A percentile compares a stretch with the other conserved stretches of the same genome.
Evolutionary conservation across 1,140 invertebrate species (phyloP).

Genomic region (Branchinecta lynchi): DNA sequence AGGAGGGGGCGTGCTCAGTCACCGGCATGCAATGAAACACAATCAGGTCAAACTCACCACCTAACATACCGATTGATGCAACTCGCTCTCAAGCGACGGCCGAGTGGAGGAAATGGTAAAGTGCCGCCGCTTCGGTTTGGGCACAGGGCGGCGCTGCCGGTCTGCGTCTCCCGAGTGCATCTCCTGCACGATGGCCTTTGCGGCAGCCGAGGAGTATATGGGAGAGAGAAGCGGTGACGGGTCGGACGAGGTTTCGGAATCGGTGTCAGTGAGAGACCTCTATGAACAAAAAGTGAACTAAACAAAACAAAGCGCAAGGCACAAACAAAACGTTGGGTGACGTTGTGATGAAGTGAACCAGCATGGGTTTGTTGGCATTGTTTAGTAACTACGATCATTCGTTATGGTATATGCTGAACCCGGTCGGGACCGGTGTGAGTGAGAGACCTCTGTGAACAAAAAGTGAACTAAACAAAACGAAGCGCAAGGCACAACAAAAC

Average conservation of each 20-base stretch:
- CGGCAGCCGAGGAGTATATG: conserved; percentile 67
- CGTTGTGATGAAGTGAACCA: too few relatives aligned
- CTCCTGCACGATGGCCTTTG: conserved; percentile 65
- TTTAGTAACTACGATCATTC: too few relatives aligned
- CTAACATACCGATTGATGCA: conserved; percentile 30
- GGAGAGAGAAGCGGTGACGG: conserved; percentile 39
- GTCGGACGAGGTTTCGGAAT: conserved; percentile 17
- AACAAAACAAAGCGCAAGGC: conserved; percentile 13
- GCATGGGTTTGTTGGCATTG: too few relatives aligned
- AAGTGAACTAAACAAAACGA: too few relatives aligned
- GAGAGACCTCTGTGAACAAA: too few relatives aligned
- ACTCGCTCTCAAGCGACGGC: conserved; percentile 30
- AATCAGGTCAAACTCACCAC: conserved; percentile 29
- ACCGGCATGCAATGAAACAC: background rate
- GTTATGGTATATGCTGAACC: too few relatives aligned
- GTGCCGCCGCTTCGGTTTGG: conserved; percentile 63
- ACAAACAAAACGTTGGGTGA: background rate
- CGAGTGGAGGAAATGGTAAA: conserved; percentile 64
- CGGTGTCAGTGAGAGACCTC: conserved; percentile 29
- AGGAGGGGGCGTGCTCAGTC: background rate
- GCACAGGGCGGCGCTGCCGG: conserved; percentile 41
- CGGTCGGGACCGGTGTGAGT: too few relatives aligned
- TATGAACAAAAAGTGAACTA: conserved; percentile 28
- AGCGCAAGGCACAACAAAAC: too few relatives aligned
- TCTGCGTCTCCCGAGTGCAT: conserved; percentile 36